phyloP scores from a whole-genome alignment of 2,888 invertebrate species.

The Nomada goodeniana region DNA sequence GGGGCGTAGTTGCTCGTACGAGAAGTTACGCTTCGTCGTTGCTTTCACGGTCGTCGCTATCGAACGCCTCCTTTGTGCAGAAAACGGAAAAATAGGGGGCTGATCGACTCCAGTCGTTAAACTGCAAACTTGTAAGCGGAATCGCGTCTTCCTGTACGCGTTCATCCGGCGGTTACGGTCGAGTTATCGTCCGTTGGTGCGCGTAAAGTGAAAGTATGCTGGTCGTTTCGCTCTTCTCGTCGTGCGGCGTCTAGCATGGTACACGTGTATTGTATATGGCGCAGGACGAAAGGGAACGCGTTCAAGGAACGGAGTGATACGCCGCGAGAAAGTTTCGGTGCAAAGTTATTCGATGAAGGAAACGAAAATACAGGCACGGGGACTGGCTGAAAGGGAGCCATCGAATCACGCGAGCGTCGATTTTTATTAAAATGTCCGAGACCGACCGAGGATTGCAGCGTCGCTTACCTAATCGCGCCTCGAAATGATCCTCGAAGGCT shows the following conservation, averaged over 20 bases:
- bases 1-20: constrained; percentile 52
- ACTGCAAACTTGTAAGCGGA: constrained; percentile 73
- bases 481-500: constrained; percentile 59
- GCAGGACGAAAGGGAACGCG: constrained; percentile 37
- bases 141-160: constrained; percentile 68
- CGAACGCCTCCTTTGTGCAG: constrained; percentile 46
- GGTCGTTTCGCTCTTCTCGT: constrained; percentile 62
- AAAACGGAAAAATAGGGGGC: constrained; percentile 37
- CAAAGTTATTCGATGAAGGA: constrained; percentile 41
- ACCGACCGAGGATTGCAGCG: constrained; percentile 24
- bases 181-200: constrained; percentile 73
- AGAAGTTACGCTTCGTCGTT: constrained; percentile 57
- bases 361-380: constrained; percentile 43
- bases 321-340: constrained; percentile 57
- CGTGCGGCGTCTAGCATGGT: constrained; percentile 41
- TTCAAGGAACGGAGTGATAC: constrained; percentile 11
- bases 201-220: constrained; percentile 72
- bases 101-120: constrained; percentile 73
- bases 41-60: constrained; percentile 44
- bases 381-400: constrained; percentile 22
- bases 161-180: constrained; percentile 72
- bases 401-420: constrained; percentile 36
- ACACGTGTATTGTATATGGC: not conserved
- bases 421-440: constrained; percentile 46
- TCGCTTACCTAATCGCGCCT: constrained; percentile 58